Evolutionary conservation across 1,140 invertebrate genomes (phyloP).

Genomic region (Samia ricini): DNA sequence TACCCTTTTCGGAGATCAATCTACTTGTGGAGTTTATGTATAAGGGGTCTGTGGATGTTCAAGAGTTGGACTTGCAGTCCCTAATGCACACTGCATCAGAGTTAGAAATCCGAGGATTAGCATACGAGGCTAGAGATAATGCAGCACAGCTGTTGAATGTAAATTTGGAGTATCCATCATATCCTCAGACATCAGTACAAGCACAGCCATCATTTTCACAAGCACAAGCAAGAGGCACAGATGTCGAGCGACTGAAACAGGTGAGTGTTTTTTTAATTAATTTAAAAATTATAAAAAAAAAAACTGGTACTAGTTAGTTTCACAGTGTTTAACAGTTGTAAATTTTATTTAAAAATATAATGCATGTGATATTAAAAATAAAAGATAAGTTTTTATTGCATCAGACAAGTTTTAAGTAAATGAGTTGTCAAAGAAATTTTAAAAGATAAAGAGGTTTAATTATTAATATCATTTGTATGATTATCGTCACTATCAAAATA

Average conservation of each 20-base stretch:
- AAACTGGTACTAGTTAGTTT: neutral
- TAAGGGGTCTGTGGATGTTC: slow-evolving; percentile 83
- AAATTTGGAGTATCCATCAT: slow-evolving; percentile 71
- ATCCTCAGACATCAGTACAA: slow-evolving; percentile 47
- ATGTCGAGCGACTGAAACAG: slow-evolving; percentile 74
- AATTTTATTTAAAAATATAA: neutral
- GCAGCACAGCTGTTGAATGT: slow-evolving; percentile 74
- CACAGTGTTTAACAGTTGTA: neutral
- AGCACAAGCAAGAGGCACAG: slow-evolving; percentile 44
- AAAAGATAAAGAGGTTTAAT: no score
- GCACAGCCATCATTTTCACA: slow-evolving; percentile 45
- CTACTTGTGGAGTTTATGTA: slow-evolving; percentile 86
- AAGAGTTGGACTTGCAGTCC: slow-evolving; percentile 81
- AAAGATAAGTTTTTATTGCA: neutral
- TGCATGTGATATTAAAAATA: neutral
- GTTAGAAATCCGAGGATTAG: slow-evolving; percentile 80
- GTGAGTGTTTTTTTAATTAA: slow-evolving; percentile 37
- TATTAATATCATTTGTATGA: no score
- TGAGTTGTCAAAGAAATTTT: neutral
- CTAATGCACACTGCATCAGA: slow-evolving; percentile 84
- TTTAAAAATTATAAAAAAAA: neutral
- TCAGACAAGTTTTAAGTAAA: neutral
- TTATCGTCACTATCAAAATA: no score
- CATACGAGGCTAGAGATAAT: slow-evolving; percentile 74
- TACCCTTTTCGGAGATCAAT: slow-evolving; percentile 83